Conservation (phyloP, 2,797 vertebrate species). For the Champsocephalus esox region DNA sequence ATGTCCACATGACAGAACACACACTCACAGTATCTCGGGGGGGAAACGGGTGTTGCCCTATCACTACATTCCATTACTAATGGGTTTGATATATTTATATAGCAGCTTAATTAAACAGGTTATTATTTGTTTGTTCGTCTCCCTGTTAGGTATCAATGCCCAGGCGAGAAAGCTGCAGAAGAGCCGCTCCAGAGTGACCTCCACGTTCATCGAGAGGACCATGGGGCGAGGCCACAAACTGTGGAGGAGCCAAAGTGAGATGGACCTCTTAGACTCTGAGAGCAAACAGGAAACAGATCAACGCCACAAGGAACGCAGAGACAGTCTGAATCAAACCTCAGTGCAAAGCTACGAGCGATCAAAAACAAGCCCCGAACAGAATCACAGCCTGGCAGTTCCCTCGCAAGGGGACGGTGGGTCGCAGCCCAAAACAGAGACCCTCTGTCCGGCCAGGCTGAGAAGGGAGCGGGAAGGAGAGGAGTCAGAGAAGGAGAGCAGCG, state of each 20-base stretch:
- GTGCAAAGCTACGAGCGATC: constrained; percentile 8
- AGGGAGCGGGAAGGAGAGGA: constrained; percentile 78
- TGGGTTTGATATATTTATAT: constrained; percentile 24
- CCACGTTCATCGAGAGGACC: constrained; percentile 72
- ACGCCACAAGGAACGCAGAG: constrained; percentile 4
- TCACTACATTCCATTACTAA: constrained; percentile 43
- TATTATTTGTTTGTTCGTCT: constrained; percentile 25
- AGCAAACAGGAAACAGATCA: neutral
- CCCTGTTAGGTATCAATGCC: constrained; percentile 85
- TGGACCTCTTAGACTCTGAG: constrained; percentile 75
- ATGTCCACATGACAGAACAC: constrained; percentile 41
- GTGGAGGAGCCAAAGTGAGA: constrained; percentile 85
- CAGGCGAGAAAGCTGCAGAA: constrained; percentile 89
- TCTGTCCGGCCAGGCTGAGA: constrained; percentile 68
- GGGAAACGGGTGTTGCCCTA: constrained; percentile 51
- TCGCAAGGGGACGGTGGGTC: constrained; percentile 40
- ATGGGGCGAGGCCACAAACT: constrained; percentile 60
- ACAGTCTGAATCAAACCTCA: constrained; percentile 27
- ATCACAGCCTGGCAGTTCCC: constrained; percentile 17
- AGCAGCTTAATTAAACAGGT: constrained; percentile 21
- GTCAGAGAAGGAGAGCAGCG: constrained; percentile 84
- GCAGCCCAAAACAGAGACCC: constrained; percentile 76
- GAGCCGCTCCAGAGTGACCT: constrained; percentile 84
- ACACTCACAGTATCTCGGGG: constrained; percentile 38
- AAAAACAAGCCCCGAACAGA: constrained; percentile 45